phyloP scores from a whole-genome alignment of 2,797 vertebrate species.

The Morelia viridis region DNA sequence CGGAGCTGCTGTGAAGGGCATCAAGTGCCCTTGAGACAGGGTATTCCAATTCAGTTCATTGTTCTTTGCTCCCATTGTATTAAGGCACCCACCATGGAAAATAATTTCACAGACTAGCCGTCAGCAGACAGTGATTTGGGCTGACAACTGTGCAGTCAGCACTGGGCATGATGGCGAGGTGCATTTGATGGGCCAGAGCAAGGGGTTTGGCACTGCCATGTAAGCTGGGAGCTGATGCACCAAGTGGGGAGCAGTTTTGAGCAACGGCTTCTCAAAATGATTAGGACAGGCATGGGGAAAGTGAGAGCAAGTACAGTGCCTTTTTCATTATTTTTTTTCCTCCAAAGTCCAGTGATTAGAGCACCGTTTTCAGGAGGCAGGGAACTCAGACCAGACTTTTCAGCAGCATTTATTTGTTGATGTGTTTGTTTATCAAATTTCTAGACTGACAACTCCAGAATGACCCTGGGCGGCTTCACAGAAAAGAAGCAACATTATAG shows the following conservation, averaged over 20 bases:
- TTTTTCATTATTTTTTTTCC: background rate
- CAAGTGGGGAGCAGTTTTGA: background rate
- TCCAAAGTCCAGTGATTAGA: background rate
- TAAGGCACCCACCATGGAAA: conserved; percentile 14
- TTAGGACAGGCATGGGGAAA: background rate
- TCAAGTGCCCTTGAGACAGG: background rate
- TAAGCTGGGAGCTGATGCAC: background rate
- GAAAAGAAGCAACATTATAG: background rate
- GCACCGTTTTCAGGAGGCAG: background rate
- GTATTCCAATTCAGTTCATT: background rate
- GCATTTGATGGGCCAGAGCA: background rate
- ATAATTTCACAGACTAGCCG: conserved; percentile 4
- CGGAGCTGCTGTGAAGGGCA: background rate
- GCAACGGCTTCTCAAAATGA: background rate
- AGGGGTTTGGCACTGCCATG: background rate
- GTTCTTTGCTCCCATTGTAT: background rate
- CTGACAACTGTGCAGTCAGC: background rate
- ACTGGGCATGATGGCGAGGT: background rate
- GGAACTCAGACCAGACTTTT: background rate
- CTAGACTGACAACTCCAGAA: background rate
- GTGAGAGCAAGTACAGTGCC: background rate
- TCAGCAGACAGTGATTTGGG: conserved; percentile 5
- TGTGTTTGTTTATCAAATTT: background rate
- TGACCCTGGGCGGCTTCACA: background rate
- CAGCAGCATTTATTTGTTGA: background rate